Base-by-base conservation (phyloP, 2,113 vertebrate genomes). In the Petrocephalus zakoni region DNA sequence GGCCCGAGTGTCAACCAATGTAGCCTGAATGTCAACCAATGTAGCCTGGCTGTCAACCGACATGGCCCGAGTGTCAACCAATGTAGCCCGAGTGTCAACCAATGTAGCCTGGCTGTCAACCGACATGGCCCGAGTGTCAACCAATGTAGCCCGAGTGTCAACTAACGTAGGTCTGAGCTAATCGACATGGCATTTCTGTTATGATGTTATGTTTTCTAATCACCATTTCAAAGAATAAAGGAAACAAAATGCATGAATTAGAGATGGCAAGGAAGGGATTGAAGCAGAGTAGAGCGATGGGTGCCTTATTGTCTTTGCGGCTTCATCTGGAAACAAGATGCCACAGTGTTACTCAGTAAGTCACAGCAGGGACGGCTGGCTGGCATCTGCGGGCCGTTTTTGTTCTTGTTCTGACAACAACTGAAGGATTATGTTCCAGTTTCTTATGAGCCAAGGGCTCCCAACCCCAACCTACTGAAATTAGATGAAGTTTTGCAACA, bases 181-280 rank as follows among this genome's bases (percentile, higher is more conserved):
- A 86, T 85, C 89, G 10, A 68, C 47, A 89, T 95, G 94, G 95
- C 93, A 94, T 95, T 93, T 94, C 90, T 92, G 93, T 88, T 93
- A 92, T 94, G 94, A 93, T 94, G 93, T 91, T 91, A 90, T 91
- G 88, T 92, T 94, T 94, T 93, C 93, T 92, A 92, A 94, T 91
- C 89, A 88, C 25, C 10, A 68, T 81, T 46, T 81, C 10, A 90
- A 61, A 53, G 85, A 86, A 53, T 61, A 89, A 84, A 53, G 90
- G 89, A 89, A 88, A 29, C 47, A 82, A 89, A 87, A 75, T 88
- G 90, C 88, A 87, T 88, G 93, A 93, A 92, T 91, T 86, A 91
- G 91, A 56, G 25, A 34, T 53, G 8, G 11, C 8, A 85, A n/a
- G 21, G 51, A 55, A n/a, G 17, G 49, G 49, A 55, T 68, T 34